phyloP scores from a whole-genome alignment of 2,797 vertebrate species.

The Hoplostethus mediterraneus region DNA sequence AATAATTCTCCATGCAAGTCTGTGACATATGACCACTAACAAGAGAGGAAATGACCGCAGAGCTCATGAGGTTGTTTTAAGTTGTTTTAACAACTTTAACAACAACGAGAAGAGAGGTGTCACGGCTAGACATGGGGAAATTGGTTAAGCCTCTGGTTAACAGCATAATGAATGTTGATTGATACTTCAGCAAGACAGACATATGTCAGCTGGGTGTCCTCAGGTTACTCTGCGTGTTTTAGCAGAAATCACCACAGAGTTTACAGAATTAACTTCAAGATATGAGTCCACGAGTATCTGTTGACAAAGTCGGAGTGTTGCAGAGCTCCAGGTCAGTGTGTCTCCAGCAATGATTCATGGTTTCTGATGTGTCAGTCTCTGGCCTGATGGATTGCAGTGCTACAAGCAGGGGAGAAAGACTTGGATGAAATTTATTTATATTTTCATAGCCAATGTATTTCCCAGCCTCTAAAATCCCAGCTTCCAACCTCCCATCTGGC shows the following conservation, averaged over 20 bases:
- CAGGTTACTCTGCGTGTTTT: constrained; percentile 22
- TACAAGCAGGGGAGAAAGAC: constrained; percentile 39
- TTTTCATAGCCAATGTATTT: constrained; percentile 72
- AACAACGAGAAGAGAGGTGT: constrained; percentile 1
- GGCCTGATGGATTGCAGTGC: constrained; percentile 62
- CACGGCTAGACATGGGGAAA: constrained; percentile 38
- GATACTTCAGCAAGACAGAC: constrained; percentile 20
- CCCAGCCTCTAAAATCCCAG: constrained; percentile 63
- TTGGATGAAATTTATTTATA: constrained; percentile 60
- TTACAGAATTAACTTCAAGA: not conserved
- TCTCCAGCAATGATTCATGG: constrained; percentile 45
- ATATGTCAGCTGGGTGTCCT: constrained; percentile 22
- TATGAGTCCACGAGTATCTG: constrained; percentile 1
- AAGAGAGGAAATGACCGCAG: constrained; percentile 53
- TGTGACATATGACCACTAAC: not conserved
- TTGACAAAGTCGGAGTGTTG: constrained; percentile 6
- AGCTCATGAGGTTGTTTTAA: constrained; percentile 38
- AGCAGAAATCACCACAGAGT: not conserved
- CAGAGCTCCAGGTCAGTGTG: not conserved
- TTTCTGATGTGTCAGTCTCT: constrained; percentile 44
- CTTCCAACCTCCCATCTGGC: constrained; percentile 75
- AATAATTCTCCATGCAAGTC: constrained; percentile 30
- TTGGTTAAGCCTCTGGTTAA: constrained; percentile 30
- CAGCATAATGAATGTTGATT: constrained; percentile 35
- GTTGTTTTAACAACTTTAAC: too few species aligned